Conservation (phyloP, 2,113 vertebrate genomes). For the Amphilophus citrinellus region DNA sequence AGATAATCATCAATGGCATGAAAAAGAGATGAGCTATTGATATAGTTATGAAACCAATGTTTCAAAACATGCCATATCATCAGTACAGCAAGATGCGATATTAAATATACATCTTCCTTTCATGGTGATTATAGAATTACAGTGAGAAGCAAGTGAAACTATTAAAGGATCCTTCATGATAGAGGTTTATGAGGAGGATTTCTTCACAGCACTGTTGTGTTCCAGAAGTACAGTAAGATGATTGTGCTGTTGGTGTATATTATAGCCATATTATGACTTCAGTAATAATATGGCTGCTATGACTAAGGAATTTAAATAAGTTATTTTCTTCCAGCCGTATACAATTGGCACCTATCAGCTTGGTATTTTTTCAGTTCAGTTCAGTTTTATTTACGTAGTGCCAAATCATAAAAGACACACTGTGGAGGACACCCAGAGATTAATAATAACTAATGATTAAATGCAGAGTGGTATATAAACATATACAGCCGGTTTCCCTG, state of each 20-base stretch:
- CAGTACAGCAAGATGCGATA: conserved; percentile 71
- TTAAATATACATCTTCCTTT: conserved; percentile 75
- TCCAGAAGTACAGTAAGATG: not conserved
- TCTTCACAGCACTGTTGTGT: not conserved
- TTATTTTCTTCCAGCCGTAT: too few relatives aligned
- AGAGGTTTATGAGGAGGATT: conserved; percentile 3
- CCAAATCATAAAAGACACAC: too few relatives aligned
- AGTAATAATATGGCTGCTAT: too few relatives aligned
- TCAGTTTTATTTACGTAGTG: too few relatives aligned
- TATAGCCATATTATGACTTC: too few relatives aligned
- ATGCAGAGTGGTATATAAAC: too few relatives aligned
- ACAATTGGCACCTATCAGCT: too few relatives aligned
- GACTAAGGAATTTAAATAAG: too few relatives aligned
- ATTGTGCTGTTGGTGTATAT: not conserved
- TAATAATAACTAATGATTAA: too few relatives aligned
- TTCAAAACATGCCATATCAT: conserved; percentile 81
- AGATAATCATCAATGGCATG: conserved; percentile 71
- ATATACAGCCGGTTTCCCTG: too few relatives aligned
- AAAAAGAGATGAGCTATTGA: conserved; percentile 83
- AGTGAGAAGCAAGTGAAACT: conserved; percentile 26
- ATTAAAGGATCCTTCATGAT: conserved; percentile 5
- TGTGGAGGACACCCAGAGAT: too few relatives aligned
- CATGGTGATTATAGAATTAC: conserved; percentile 69
- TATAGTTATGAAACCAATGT: conserved; percentile 80
- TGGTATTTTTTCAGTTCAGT: too few relatives aligned